Base-by-base conservation (phyloP, 2,797 vertebrate genomes). In the Diglossa cyanea region DNA sequence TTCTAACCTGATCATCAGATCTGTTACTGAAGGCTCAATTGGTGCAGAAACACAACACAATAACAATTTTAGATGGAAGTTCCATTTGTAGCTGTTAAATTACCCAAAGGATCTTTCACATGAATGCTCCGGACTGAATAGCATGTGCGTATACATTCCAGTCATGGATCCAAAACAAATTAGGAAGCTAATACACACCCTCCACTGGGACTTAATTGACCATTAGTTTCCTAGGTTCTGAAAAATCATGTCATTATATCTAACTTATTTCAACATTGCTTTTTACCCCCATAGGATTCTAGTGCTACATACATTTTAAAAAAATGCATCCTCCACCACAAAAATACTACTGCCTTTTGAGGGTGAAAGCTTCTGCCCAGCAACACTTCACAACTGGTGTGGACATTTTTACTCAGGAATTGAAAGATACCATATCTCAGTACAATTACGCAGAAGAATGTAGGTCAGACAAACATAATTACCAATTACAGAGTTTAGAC, bases 381-480 rank as follows among this genome's bases (percentile, higher is more conserved):
- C 62, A 95, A 90, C 95, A 45, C 94, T 93, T 73, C 68, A 70
- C 37, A 84, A 87, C 30, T 72, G n/a, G 17, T 72, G 54, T 48
- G 73, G 87, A 90, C 81, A 40, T 90, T 95, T 97, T 93, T 90
- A 91, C 58, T 63, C 30, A 75, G 60, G 73, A 88, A 84, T 42
- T 94, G 85, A 96, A 96, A 86, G 88, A 95, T 90, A 90, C 76
- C 66, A 6, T 94, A 94, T 93, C 84, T 95, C 5, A 5, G 81
- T 90, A 87, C 91, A 96, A 90, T 94, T 94, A 90, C n/a, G 4
- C 53, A 60, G 48, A 88, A 93, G 89, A 96, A 96, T 94, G 75
- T 94, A 91, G 92, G 91, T 95, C 91, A 94, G 93, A 88, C 87
- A 96, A 96, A 96, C 91, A 95, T 94, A 96, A 96, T 96, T 95